Evolutionary conservation across 2,797 vertebrate species (phyloP).

Genomic region (Monodelphis domestica): DNA sequence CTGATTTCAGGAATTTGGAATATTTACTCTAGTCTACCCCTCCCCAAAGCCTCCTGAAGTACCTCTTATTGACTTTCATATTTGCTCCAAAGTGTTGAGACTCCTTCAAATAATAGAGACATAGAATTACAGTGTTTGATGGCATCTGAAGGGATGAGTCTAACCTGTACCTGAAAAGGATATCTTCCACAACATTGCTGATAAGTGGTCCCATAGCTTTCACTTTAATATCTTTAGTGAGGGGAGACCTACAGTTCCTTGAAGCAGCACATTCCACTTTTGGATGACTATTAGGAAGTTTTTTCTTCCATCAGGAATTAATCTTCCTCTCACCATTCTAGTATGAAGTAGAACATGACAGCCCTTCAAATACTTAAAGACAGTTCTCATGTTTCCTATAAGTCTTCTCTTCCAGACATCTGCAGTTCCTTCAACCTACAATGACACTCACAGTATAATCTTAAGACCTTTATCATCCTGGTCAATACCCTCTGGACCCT

Average conservation of each 20-base stretch:
- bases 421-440: neutral
- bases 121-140: neutral
- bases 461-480: neutral
- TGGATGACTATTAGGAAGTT: neutral
- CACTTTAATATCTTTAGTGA: too few relatives aligned
- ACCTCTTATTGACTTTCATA: neutral
- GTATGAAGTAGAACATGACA: neutral
- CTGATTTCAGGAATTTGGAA: neutral
- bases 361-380: neutral
- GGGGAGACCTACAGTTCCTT: too few relatives aligned
- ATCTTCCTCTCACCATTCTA: neutral
- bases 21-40: neutral
- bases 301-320: neutral
- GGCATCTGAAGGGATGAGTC: too few relatives aligned
- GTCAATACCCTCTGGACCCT: neutral
- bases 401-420: neutral
- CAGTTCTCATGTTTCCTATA: neutral
- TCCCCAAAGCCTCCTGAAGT: neutral
- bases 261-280: neutral
- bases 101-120: neutral
- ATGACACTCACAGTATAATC: neutral
- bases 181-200: too few relatives aligned
- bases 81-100: neutral
- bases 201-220: too few relatives aligned
- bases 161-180: too few relatives aligned